Conservation (phyloP, 2,113 vertebrate species). For the Xiphorhynchus elegans region DNA sequence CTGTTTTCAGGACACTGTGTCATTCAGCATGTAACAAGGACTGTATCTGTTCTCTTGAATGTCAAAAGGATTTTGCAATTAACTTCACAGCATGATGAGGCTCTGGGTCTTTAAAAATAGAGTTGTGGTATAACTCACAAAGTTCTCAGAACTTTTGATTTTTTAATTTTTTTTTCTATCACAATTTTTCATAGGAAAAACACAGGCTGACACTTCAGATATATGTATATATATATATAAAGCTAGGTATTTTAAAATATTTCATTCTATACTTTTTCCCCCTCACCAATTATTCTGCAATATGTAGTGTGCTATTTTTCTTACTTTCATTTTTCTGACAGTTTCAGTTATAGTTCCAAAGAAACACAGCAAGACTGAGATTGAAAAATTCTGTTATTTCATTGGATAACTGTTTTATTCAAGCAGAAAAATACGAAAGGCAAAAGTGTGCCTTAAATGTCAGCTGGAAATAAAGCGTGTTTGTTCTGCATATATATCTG, state of each 20-base stretch:
- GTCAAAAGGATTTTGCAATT: too few relatives aligned
- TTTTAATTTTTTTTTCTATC: too few relatives aligned
- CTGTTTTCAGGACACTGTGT: neutral
- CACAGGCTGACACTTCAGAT: too few relatives aligned
- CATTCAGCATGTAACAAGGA: accelerated
- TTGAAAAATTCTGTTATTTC: constrained; percentile 61
- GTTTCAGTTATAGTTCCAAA: constrained; percentile 53
- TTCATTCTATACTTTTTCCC: constrained; percentile 13
- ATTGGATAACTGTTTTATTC: constrained; percentile 65
- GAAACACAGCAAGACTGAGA: constrained; percentile 57
- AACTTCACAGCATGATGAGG: too few relatives aligned
- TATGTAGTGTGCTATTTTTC: constrained; percentile 66
- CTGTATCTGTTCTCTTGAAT: too few relatives aligned
- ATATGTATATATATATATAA: neutral
- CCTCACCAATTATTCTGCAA: constrained; percentile 53
- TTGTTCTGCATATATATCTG: constrained; percentile 27
- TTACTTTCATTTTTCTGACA: constrained; percentile 69
- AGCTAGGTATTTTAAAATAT: constrained; percentile 48
- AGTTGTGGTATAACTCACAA: too few relatives aligned
- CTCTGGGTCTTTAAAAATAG: too few relatives aligned
- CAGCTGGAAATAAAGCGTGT: constrained; percentile 53
- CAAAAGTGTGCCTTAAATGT: constrained; percentile 66
- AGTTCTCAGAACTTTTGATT: too few relatives aligned
- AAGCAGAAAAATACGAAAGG: constrained; percentile 56
- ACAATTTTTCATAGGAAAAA: too few relatives aligned